These are phyloP conservation scores for Kryptolebias marmoratus DNA, from an alignment of 2,113 vertebrate genomes.

Conservation along the genomic window DNA sequence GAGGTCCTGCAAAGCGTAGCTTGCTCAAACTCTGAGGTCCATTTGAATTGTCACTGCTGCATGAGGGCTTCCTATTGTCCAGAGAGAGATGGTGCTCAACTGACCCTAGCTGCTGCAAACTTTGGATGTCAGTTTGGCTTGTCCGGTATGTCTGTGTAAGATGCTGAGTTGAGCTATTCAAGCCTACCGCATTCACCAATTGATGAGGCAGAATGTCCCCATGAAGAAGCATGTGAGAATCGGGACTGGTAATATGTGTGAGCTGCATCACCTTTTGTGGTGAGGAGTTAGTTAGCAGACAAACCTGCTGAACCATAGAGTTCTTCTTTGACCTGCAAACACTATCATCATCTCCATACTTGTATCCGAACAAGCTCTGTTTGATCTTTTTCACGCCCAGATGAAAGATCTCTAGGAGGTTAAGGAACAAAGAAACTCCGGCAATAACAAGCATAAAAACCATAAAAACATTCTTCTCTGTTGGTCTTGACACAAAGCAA, in stretches of 20 bases:
- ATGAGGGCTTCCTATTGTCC: conserved; percentile 70
- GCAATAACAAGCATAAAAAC: conserved; percentile 94
- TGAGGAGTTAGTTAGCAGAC: conserved; percentile 74
- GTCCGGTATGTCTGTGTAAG: conserved; percentile 9
- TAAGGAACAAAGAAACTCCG: conserved; percentile 90
- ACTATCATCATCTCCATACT: conserved; percentile 77
- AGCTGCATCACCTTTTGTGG: conserved; percentile 79
- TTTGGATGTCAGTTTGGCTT: conserved; percentile 68
- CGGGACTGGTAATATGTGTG: conserved; percentile 70
- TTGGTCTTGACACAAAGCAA: conserved; percentile 94
- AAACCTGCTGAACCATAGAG: conserved; percentile 80
- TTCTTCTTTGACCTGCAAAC: conserved; percentile 85
- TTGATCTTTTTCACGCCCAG: conserved; percentile 89
- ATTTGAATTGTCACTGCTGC: conserved; percentile 75
- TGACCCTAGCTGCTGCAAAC: conserved; percentile 56
- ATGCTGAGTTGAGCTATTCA: conserved; percentile 50
- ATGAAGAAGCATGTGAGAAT: conserved; percentile 47
- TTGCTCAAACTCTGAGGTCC: conserved; percentile 58
- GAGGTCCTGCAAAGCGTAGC: conserved; percentile 47
- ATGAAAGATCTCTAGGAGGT: conserved; percentile 91
- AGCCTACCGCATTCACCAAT: conserved; percentile 45
- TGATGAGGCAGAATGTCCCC: conserved; percentile 53
- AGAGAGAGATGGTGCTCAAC: conserved; percentile 43
- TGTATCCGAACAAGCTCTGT: conserved; percentile 80
- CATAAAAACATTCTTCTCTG: conserved; percentile 97